Base-by-base conservation (phyloP, 2,797 vertebrate species). In the Sparus aurata region DNA sequence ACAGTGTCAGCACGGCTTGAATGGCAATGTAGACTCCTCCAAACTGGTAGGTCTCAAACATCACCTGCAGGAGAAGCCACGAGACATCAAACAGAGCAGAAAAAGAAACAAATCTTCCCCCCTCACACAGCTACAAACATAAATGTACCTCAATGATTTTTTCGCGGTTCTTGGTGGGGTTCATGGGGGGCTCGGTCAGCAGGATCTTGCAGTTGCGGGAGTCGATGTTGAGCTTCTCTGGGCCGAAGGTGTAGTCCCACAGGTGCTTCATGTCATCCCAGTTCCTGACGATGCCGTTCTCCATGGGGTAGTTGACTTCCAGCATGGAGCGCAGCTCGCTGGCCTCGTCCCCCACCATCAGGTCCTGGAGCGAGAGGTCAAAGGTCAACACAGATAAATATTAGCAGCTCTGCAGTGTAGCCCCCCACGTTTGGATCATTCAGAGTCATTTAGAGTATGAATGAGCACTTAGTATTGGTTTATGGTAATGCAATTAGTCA, bases 251-350 rank as follows among this genome's bases (percentile, higher is more conserved):
- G 92, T 97, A 95, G 85, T 97, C 96, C 96, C 96, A 97, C 80
- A 97, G 87, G 89, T 96, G 94, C 62, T 95, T 93, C 96, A 97
- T 97, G 91, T 97, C 96, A 0, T 97, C 96, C 96, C 96, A 97
- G 92, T 92, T 94, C 82, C 96, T 94, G 41, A 97, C 96, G 0
- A 97, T 96, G 62, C 96, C 96, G 0, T 97, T 97, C 76, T 96
- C 96, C 96, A 97, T 97, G 59, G 96, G 96, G 79, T 97, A 96
- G 81, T 96, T 95, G 66, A 96, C 94, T 81, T 97, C 96, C 85
- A 97, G 91, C 95, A 97, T 94, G 58, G 95, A 96, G 83, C 96
- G 96, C 83, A 96, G 92, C 85, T 97, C 95, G 5, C 96, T 97
- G 80, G 96, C 96, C 80, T 97, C 96, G 0, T 97, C 95, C 1